Percentiles rank a stretch among this genome's conserved stretches.
Evolutionary conservation across 2,113 vertebrate genomes (phyloP).

Genomic region (Petaurus breviceps): DNA sequence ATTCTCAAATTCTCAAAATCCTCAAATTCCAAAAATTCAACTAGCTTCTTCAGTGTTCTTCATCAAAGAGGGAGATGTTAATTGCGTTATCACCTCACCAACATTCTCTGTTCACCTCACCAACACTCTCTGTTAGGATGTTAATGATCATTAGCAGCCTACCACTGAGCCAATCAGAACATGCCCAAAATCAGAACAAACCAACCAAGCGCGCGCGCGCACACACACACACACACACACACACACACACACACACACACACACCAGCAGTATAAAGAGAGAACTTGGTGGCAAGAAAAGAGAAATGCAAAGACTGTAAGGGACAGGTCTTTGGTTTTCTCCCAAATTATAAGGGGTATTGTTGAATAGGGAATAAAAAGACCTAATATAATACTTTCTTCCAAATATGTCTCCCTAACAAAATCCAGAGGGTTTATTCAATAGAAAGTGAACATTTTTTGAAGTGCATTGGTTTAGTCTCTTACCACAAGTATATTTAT

Average conservation of each 20-base stretch:
- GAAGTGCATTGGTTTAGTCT: background rate
- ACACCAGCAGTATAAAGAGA: background rate
- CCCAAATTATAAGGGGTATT: background rate
- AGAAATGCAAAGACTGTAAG: background rate
- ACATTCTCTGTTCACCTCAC: slow-evolving; percentile 61
- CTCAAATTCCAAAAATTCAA: slow-evolving; percentile 47
- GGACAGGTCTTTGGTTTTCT: background rate
- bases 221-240: background rate
- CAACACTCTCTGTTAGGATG: slow-evolving; percentile 63
- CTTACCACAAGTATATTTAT: background rate
- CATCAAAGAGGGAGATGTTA: slow-evolving; percentile 60
- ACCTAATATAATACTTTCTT: background rate
- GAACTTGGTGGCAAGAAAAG: background rate
- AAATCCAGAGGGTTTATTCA: background rate
- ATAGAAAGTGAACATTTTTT: background rate
- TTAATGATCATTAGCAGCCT: slow-evolving; percentile 40
- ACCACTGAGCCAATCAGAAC: slow-evolving; percentile 55
- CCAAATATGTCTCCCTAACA: background rate
- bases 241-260: background rate
- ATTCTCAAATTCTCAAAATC: no score
- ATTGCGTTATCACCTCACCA: slow-evolving; percentile 74
- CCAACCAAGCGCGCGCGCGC: background rate
- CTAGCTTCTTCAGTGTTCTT: slow-evolving; percentile 65
- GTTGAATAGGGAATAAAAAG: background rate
- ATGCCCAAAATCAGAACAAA: slow-evolving; percentile 58